phyloP scores from a whole-genome alignment of 1,140 invertebrate species.

The Zaprionus davidi region DNA sequence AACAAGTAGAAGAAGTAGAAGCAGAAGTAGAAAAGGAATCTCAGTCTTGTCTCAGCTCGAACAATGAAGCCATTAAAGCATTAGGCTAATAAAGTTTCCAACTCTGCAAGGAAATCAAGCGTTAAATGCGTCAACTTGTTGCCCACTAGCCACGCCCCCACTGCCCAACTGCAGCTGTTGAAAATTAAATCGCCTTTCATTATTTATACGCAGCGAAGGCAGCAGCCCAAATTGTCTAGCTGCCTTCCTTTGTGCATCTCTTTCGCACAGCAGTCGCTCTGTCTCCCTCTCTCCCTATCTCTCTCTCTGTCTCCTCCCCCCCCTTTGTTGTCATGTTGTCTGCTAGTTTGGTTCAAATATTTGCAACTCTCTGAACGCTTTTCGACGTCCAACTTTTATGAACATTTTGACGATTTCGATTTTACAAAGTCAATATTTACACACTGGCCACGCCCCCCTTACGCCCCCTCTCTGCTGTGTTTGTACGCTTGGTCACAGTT shows the following conservation, averaged over 20 bases:
- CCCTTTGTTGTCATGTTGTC: constrained; percentile 49
- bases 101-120: constrained; percentile 49
- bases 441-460: constrained; percentile 31
- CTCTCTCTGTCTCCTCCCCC: neutral
- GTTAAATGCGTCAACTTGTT: constrained; percentile 63
- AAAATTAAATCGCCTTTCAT: constrained; percentile 79
- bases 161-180: constrained; percentile 56
- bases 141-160: constrained; percentile 9
- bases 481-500: constrained; percentile 51
- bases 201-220: constrained; percentile 59
- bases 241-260: constrained; percentile 20
- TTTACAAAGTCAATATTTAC: constrained; percentile 79
- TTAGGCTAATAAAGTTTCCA: constrained; percentile 12
- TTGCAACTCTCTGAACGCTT: constrained; percentile 65
- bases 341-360: constrained; percentile 70
- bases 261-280: neutral
- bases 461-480: neutral
- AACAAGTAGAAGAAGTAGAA: neutral
- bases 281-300: neutral
- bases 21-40: neutral
- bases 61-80: constrained; percentile 8
- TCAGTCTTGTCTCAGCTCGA: neutral
- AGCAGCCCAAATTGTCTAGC: neutral
- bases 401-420: constrained; percentile 80
- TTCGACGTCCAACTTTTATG: constrained; percentile 71